Evolutionary conservation across 2,113 vertebrate genomes (phyloP), one percentile per base, ranked within the genome.

Genomic region (Peromyscus polionotus): DNA sequence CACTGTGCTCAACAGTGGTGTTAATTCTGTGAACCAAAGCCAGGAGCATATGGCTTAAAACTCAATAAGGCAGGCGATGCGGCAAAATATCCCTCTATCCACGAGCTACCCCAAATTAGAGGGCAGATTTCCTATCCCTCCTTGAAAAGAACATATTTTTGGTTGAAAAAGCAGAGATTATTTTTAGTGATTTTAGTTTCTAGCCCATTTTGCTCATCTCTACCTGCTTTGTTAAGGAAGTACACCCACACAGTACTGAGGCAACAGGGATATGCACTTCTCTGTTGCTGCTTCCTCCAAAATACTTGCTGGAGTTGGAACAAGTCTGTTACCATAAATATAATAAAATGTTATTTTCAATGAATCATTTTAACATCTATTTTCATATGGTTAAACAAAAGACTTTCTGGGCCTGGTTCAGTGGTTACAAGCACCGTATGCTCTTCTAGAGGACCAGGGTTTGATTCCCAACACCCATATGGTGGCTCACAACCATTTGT

Each of bases 41-140:
- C 91, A 97, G 95, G 96, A 96, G 97, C 97, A 98, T 96, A 97
- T 98, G 98, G 96, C 95, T 72, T 98, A 98, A 98, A 97, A 97
- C 93, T 95, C 91, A 97, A 14, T 87, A 94, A 95, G 65, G 13
- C 48, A 93, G 77, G 61, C 75, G 77, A 28, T 76, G 91, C 92
- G 31, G 84, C 72, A 95, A 95, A 95, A 95, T 96, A 94, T 26
- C 63, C 65, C 13, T 75, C 73, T 79, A 42, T 92, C 86, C 87
- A 36, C 26, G n/a, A 83, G 67, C 67, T 70, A 59, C 24, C 51
- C 63, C 39, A 94, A 86, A 88, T 93, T 96, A 84, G 85, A 97
- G 77, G 67, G 79, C 84, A 72, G 19, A 77, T 94, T 88, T 92
- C 24, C 20, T 81, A 68, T 80, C 2, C 31, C 9, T 93, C 39